These are phyloP conservation scores for Lasioglossum figueresi DNA, from an alignment of 2,888 invertebrate species.

Conservation along the genomic window DNA sequence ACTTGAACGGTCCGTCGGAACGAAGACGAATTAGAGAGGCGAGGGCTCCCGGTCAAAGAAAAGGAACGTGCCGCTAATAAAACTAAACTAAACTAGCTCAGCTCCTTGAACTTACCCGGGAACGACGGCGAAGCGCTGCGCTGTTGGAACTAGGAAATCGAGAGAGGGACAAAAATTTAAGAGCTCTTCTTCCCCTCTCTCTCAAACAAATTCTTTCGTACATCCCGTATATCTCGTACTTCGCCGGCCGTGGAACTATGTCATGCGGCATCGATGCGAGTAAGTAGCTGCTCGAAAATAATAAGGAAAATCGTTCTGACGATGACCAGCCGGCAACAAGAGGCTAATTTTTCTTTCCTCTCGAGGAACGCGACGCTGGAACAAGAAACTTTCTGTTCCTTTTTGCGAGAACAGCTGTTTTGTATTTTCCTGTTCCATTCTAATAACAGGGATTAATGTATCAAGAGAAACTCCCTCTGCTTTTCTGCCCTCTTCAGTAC, in stretches of 20 bases:
- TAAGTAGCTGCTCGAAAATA: slow-evolving; percentile 11
- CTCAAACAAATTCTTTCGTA: slow-evolving; percentile 52
- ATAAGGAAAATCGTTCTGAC: neutral
- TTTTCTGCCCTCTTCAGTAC: neutral
- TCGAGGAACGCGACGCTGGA: neutral
- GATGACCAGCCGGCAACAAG: slow-evolving; percentile 7
- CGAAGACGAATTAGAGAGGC: slow-evolving; percentile 38
- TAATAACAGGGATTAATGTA: neutral
- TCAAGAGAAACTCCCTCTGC: neutral
- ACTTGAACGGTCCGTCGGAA: slow-evolving; percentile 23
- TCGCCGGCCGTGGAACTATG: slow-evolving; percentile 26
- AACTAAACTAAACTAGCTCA: slow-evolving; percentile 48
- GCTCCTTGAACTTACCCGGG: slow-evolving; percentile 41
- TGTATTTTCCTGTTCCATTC: neutral
- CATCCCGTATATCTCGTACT: slow-evolving; percentile 22
- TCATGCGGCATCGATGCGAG: slow-evolving; percentile 28
- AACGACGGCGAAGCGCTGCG: slow-evolving; percentile 16
- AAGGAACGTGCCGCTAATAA: slow-evolving; percentile 54
- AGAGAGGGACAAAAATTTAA: slow-evolving; percentile 30
- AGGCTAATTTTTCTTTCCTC: neutral
- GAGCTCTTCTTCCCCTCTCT: slow-evolving; percentile 27
- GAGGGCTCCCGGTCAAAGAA: slow-evolving; percentile 18
- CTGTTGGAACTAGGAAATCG: slow-evolving; percentile 26
- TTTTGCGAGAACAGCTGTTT: neutral
- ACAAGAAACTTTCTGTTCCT: neutral